Percentiles rank a stretch among this genome's conserved stretches.
Conservation (phyloP, 2,113 vertebrate species). For the Proteles cristata region DNA sequence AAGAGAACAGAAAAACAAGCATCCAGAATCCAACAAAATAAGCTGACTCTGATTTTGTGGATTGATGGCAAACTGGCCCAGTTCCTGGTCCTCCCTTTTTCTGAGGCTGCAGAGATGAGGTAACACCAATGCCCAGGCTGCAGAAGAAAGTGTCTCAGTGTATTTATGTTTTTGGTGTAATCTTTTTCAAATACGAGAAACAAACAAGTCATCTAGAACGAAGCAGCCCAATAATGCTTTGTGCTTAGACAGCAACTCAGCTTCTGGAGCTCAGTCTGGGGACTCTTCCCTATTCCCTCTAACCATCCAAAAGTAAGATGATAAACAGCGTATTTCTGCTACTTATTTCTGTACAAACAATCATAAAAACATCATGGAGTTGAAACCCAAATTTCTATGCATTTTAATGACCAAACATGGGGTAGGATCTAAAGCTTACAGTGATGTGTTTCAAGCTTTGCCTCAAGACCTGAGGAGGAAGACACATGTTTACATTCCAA, state of each 20-base stretch:
- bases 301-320: background rate
- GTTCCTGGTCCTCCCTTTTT: background rate
- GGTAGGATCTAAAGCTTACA: background rate
- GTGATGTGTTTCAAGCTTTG: background rate
- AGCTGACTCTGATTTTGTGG: constrained; percentile 36
- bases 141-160: background rate
- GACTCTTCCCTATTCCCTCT: background rate
- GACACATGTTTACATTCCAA: background rate
- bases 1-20: constrained; percentile 57
- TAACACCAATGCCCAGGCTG: background rate
- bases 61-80: background rate
- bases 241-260: background rate
- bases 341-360: background rate
- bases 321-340: background rate
- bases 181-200: background rate
- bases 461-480: background rate
- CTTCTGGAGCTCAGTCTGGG: background rate
- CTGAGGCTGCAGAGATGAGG: background rate
- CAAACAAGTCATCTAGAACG: background rate
- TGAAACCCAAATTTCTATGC: background rate
- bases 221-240: background rate
- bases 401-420: background rate
- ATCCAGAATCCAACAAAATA: constrained; percentile 44
- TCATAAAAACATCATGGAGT: background rate
- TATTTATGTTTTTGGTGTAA: background rate